A percentile compares a stretch with the other conserved stretches of the same genome.
phyloP scores from a whole-genome alignment of 1,140 invertebrate species.

The Drosophila auraria region DNA sequence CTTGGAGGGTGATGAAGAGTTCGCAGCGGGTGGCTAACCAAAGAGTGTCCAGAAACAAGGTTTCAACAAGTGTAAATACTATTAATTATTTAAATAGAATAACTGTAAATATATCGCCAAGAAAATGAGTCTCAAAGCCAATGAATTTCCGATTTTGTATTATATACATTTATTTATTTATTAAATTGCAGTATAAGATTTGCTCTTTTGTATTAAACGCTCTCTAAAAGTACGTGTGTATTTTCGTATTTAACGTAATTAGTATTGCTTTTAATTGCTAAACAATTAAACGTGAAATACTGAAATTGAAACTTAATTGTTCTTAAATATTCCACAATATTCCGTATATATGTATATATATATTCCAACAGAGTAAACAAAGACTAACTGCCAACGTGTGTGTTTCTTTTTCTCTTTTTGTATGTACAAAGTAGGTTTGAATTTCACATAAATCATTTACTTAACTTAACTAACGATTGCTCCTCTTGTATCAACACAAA shows the following conservation, averaged over 20 bases:
- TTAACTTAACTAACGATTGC: slow-evolving; percentile 26
- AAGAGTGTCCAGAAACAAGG: not conserved
- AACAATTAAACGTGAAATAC: slow-evolving; percentile 54
- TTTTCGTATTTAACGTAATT: slow-evolving; percentile 39
- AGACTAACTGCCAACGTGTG: slow-evolving; percentile 41
- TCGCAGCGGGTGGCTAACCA: not conserved
- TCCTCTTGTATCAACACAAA: slow-evolving; percentile 24
- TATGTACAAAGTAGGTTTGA: slow-evolving; percentile 62
- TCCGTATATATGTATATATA: slow-evolving; percentile 1
- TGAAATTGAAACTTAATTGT: slow-evolving; percentile 57
- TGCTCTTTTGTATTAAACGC: slow-evolving; percentile 42
- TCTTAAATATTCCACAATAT: slow-evolving; percentile 25
- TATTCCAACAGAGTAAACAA: slow-evolving; percentile 17
- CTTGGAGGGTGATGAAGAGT: not conserved
- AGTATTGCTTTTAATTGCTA: slow-evolving; percentile 71
- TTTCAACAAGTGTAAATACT: not conserved
- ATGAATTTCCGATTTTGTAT: slow-evolving; percentile 37
- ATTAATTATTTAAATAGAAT: too few relatives aligned
- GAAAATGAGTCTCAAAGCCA: not conserved
- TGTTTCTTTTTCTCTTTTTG: slow-evolving; percentile 3
- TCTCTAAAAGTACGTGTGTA: slow-evolving; percentile 46
- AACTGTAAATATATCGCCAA: not conserved
- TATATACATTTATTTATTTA: slow-evolving; percentile 73
- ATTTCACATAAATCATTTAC: slow-evolving; percentile 19
- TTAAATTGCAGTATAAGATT: slow-evolving; percentile 59